Evolutionary conservation across 1,140 invertebrate species (phyloP).

Genomic region (Telenomus remus): DNA sequence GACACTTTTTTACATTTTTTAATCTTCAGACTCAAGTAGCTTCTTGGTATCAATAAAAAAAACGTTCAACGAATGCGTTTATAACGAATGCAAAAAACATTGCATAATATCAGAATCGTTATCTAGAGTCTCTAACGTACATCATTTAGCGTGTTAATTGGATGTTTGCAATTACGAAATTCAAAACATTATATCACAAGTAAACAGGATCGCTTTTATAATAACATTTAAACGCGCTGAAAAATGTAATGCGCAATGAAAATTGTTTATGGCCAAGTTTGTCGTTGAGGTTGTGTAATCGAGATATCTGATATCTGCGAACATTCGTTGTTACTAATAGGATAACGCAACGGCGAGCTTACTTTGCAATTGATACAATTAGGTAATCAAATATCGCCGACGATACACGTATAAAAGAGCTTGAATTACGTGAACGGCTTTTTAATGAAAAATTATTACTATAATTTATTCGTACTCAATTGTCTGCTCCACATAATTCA

Average conservation of each 20-base stretch:
- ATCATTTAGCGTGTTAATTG: slow-evolving; percentile 1
- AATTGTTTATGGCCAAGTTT: slow-evolving; percentile 40
- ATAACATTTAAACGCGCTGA: slow-evolving; percentile 15
- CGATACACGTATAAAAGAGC: slow-evolving; percentile 30
- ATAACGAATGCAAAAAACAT: too few species aligned
- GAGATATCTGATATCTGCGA: slow-evolving; percentile 25
- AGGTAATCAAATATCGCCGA: slow-evolving; percentile 48
- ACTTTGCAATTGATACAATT: slow-evolving; percentile 50
- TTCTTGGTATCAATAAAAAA: too few species aligned
- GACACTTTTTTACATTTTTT: too few species aligned
- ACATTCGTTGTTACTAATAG: slow-evolving; percentile 16
- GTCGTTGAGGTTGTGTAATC: slow-evolving; percentile 36
- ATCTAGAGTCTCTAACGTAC: too few species aligned
- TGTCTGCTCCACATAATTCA: slow-evolving; percentile 29
- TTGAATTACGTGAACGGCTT: slow-evolving; percentile 37
- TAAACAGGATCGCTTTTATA: too few species aligned
- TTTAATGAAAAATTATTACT: slow-evolving; percentile 47
- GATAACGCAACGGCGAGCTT: slow-evolving; percentile 22
- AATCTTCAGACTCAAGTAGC: too few species aligned
- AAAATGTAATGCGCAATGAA: slow-evolving; percentile 22
- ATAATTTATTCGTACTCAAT: slow-evolving; percentile 35
- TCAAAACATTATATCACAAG: slow-evolving; percentile 25
- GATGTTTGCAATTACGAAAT: slow-evolving; percentile 17
- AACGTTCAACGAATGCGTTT: too few species aligned
- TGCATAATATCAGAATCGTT: too few species aligned